Evolutionary conservation across 2,113 vertebrate genomes (phyloP).

Genomic region (Anguilla rostrata): DNA sequence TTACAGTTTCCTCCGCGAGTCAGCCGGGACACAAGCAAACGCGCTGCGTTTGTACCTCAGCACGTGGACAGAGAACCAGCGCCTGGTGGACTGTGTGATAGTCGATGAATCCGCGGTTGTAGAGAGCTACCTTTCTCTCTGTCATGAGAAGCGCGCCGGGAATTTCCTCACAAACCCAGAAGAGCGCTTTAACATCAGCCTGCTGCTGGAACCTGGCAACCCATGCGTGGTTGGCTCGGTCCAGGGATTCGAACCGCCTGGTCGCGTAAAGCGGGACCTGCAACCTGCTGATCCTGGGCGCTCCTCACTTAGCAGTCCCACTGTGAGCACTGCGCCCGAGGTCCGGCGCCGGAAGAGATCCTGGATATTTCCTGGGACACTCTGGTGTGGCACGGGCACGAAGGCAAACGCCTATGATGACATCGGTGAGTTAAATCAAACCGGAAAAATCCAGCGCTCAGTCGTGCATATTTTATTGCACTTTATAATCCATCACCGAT

Average conservation of each 20-base stretch:
- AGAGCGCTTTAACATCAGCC: slow-evolving; percentile 19
- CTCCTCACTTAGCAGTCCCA: not conserved
- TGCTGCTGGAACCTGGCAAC: slow-evolving; percentile 32
- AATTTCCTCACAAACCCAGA: slow-evolving; percentile 39
- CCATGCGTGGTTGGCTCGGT: slow-evolving; percentile 39
- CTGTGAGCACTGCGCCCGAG: slow-evolving; percentile 3
- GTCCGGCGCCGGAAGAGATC: slow-evolving; percentile 64
- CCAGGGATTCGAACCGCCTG: not conserved
- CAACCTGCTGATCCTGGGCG: not conserved
- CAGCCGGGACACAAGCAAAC: not conserved
- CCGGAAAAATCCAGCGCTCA: too few species aligned
- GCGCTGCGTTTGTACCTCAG: slow-evolving; percentile 60
- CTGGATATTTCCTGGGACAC: slow-evolving; percentile 81
- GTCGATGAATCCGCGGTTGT: slow-evolving; percentile 48
- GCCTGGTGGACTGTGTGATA: slow-evolving; percentile 60
- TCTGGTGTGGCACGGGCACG: slow-evolving; percentile 88
- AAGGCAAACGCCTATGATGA: slow-evolving; percentile 69
- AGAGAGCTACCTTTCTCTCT: slow-evolving; percentile 52
- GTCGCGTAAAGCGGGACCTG: slow-evolving; percentile 18
- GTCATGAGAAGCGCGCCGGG: slow-evolving; percentile 39
- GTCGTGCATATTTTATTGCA: too few species aligned
- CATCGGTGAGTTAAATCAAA: slow-evolving; percentile 65
- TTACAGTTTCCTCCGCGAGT: slow-evolving; percentile 61
- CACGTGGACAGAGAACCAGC: slow-evolving; percentile 59
- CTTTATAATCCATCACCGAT: too few species aligned